Evolutionary conservation across 2,797 vertebrate species (phyloP).

Genomic region (Sarcoramphus papa): DNA sequence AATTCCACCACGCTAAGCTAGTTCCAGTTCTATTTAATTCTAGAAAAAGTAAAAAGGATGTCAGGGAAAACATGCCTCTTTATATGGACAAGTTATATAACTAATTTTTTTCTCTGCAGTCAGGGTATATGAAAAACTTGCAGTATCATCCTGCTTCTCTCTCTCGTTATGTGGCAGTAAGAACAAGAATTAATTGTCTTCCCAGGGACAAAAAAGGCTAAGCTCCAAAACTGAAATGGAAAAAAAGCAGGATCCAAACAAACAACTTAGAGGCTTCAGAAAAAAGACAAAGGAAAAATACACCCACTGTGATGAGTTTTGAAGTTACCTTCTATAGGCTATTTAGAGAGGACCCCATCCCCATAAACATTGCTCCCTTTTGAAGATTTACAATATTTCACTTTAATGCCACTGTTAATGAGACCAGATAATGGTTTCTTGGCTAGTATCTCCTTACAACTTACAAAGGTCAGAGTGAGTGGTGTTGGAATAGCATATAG

Average conservation of each 20-base stretch:
- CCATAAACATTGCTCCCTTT: background rate
- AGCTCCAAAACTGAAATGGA: background rate
- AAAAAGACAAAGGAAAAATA: background rate
- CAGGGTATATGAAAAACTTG: background rate
- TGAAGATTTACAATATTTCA: background rate
- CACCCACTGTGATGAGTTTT: background rate
- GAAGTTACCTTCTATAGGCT: background rate
- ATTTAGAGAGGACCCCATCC: background rate
- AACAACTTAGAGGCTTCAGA: background rate
- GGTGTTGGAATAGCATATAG: too few species aligned
- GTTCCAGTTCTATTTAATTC: background rate
- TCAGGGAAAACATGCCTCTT: background rate
- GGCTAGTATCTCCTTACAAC: background rate
- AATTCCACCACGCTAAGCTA: background rate
- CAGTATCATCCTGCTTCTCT: slow-evolving; percentile 24
- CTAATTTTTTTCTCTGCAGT: background rate
- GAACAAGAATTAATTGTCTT: background rate
- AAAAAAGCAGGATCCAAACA: background rate
- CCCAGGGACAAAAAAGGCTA: background rate
- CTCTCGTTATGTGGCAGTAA: background rate
- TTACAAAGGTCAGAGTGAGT: background rate
- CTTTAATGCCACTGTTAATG: background rate
- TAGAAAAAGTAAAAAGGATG: background rate
- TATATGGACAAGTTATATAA: background rate
- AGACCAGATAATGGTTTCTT: background rate